Evolutionary conservation across 2,113 vertebrate species (phyloP), one percentile per base, ranked within the genome.

Genomic region (Rhagologus leucostigma): DNA sequence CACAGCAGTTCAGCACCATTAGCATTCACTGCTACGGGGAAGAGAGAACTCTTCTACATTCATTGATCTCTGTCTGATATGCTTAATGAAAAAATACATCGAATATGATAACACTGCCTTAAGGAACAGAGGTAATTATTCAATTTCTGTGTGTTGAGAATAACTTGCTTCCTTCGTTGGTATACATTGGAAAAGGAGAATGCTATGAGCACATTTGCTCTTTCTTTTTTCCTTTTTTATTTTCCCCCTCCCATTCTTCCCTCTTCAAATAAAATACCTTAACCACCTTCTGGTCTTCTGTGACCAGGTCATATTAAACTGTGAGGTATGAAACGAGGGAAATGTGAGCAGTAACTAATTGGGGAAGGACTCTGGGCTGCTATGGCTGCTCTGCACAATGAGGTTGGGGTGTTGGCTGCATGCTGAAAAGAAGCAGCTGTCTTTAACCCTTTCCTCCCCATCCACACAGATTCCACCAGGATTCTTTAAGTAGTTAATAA

Each of bases 81-180:
- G 13, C 84, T 94, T 96, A 96, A 97, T 96, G 91, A 94, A 97
- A 96, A 95, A 96, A 95, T 90, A 74, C 89, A 93, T 94, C 3
- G 47, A 83, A 96, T 95, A 95, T 96, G 91, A 94, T 97, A 96
- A 96, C 91, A 83, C 67, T 88, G 95, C 89, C 94, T 89, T 93
- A 91, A 97, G 94, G 84, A 95, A 85, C 84, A 93, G 87, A 91
- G 67, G 90, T 93, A 96, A 96, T 94, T 96, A 96, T 96, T 96
- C 94, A 90, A 4, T 65, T 91, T 91, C 81, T 86, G 24, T 57
- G 78, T 41, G 86, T 83, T 94, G 78, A 89, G 94, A 94, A 96
- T 77, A 91, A 79, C 82, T 94, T 80, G 26, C 42, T 91, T 82
- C 76, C 32, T 87, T 94, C 84, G 90, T 84, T 50, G 30, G 69